A percentile compares a stretch with the other conserved stretches of the same genome.
Conservation (phyloP, 2,888 invertebrate species). For the Drosophila anceps region DNA sequence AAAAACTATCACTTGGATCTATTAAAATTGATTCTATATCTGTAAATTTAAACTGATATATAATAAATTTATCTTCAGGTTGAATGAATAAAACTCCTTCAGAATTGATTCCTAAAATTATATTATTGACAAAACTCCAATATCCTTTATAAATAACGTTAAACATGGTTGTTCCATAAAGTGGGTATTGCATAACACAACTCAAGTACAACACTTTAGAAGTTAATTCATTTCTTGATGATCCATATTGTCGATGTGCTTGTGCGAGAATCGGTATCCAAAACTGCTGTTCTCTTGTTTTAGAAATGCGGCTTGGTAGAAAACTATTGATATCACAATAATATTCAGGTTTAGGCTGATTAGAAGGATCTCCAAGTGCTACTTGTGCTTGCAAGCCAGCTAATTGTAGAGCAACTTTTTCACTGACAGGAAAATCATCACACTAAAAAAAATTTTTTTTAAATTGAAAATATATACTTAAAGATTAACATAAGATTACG, state of each 20-base stretch:
- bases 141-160: constrained; percentile 96
- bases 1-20: constrained; percentile 96
- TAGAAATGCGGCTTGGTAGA: constrained; percentile 93
- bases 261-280: constrained; percentile 95
- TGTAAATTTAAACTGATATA: constrained; percentile 95
- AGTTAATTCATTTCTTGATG: constrained; percentile 95
- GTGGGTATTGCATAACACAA: constrained; percentile 98
- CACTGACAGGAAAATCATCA: constrained; percentile 97
- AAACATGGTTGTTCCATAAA: constrained; percentile 95
- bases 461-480: too few species aligned
- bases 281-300: constrained; percentile 92
- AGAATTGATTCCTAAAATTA: constrained; percentile 94
- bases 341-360: constrained; percentile 91
- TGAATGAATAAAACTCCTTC: constrained; percentile 96
- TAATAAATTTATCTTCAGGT: constrained; percentile 95
- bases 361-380: constrained; percentile 93
- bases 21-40: constrained; percentile 96
- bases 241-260: constrained; percentile 95
- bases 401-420: constrained; percentile 96
- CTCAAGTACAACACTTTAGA: constrained; percentile 97
- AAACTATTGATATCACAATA: constrained; percentile 96
- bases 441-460: too few species aligned
- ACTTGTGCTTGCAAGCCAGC: constrained; percentile 98
- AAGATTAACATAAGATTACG: too few species aligned
- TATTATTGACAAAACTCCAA: constrained; percentile 92